phyloP scores from a whole-genome alignment of 2,113 vertebrate species.

The Semicossyphus pulcher region DNA sequence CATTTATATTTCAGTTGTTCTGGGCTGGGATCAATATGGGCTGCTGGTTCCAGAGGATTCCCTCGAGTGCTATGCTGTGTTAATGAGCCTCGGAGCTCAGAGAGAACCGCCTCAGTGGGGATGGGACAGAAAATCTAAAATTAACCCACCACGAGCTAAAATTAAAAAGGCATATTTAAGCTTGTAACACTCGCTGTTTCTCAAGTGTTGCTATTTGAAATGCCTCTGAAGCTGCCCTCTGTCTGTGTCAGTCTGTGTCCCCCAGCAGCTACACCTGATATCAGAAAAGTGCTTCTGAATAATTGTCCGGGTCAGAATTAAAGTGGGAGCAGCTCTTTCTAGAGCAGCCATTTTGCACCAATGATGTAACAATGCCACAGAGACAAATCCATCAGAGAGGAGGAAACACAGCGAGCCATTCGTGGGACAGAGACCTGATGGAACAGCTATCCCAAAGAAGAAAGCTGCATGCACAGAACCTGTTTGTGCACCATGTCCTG shows the following conservation, averaged over 20 bases:
- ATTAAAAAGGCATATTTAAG: background rate
- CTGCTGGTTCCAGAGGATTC: conserved; percentile 57
- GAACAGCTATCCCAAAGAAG: background rate
- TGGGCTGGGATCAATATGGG: conserved; percentile 60
- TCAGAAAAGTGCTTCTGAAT: background rate
- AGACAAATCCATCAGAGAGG: conserved; percentile 13
- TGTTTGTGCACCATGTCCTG: background rate
- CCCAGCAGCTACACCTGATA: background rate
- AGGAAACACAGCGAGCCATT: conserved; percentile 2
- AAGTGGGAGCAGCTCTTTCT: background rate
- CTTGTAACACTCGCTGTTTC: background rate
- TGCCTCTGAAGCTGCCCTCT: background rate
- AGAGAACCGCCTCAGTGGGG: background rate
- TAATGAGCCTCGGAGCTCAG: conserved; percentile 62
- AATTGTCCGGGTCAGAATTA: background rate
- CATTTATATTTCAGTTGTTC: conserved; percentile 70
- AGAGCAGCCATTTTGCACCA: background rate
- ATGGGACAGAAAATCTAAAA: conserved; percentile 28
- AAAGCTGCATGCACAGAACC: background rate
- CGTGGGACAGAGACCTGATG: background rate
- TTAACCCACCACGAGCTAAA: background rate
- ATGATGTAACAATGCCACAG: conserved; percentile 10
- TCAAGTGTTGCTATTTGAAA: background rate
- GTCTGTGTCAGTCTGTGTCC: no score
- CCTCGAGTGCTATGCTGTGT: conserved; percentile 45